Conservation (phyloP, 2,888 invertebrate genomes). For the Melanchra persicariae region DNA sequence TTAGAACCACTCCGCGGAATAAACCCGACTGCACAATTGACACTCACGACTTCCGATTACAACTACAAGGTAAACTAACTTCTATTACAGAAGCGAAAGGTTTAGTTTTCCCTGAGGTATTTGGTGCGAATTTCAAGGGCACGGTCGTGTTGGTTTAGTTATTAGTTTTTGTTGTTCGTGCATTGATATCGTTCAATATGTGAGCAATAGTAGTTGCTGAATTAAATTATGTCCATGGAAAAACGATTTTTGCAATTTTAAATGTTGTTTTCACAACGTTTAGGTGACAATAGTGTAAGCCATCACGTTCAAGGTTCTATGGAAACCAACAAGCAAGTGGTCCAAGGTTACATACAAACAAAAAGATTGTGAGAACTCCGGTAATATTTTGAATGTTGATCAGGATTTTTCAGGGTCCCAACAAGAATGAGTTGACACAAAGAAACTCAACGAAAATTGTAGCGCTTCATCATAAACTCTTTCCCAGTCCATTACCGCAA, state of each 20-base stretch:
- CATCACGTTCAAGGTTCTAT: not conserved
- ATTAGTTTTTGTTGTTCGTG: constrained; percentile 37
- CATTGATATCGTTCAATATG: constrained; percentile 27
- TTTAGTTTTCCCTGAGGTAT: constrained; percentile 15
- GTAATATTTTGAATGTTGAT: not conserved
- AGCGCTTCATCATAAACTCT: not conserved
- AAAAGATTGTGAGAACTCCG: constrained; percentile 25
- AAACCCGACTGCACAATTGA: constrained; percentile 61
- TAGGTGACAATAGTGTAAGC: not conserved
- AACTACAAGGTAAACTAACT: constrained; percentile 30
- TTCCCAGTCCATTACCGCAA: not conserved
- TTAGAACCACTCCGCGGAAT: constrained; percentile 58
- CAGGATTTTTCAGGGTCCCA: not conserved
- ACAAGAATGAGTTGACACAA: not conserved
- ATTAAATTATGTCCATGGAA: not conserved
- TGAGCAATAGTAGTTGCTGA: constrained; percentile 5
- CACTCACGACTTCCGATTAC: constrained; percentile 42
- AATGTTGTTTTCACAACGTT: not conserved
- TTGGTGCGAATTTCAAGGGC: constrained; percentile 36
- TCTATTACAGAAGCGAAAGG: constrained; percentile 23
- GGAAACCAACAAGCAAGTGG: constrained; percentile 4
- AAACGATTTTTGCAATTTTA: constrained; percentile 13
- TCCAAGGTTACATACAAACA: constrained; percentile 25
- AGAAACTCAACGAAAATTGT: not conserved
- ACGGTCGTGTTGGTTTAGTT: constrained; percentile 19